Evolutionary conservation across 2,888 invertebrate species (phyloP).

Genomic region (Idaea dimidiata): DNA sequence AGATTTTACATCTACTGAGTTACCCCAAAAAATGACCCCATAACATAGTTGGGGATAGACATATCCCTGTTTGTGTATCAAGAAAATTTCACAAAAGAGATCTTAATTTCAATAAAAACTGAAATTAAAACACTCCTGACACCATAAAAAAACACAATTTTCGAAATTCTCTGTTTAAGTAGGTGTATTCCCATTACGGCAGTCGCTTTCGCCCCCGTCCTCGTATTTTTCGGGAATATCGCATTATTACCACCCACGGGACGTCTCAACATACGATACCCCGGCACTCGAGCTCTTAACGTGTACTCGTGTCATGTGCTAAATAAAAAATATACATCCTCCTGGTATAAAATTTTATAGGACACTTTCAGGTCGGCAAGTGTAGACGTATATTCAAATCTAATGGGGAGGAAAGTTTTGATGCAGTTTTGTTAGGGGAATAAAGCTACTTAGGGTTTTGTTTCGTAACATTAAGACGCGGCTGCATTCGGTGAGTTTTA

Average conservation of each 20-base stretch:
- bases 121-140: constrained; percentile 12
- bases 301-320: constrained; percentile 26
- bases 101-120: constrained; percentile 3
- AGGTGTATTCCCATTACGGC: constrained; percentile 35
- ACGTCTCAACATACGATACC: constrained; percentile 33
- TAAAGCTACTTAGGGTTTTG: neutral
- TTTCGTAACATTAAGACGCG: neutral
- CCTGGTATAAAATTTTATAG: constrained; percentile 21
- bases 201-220: constrained; percentile 29
- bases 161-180: constrained; percentile 25
- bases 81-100: no score
- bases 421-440: constrained; percentile 9
- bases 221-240: constrained; percentile 45
- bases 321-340: constrained; percentile 27
- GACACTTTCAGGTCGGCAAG: constrained; percentile 10
- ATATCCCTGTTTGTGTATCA: no score
- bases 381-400: constrained; percentile 17
- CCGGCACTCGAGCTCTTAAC: constrained; percentile 36
- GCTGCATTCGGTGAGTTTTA: constrained; percentile 12
- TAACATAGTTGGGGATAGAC: no score
- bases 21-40: no score
- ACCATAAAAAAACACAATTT: constrained; percentile 24
- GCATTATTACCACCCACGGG: constrained; percentile 38
- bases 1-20: no score
- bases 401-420: constrained; percentile 11